Evolutionary conservation across 2,888 invertebrate species (phyloP), one percentile per base, ranked within the genome.

Genomic region (Tanytarsus gracilentus): DNA sequence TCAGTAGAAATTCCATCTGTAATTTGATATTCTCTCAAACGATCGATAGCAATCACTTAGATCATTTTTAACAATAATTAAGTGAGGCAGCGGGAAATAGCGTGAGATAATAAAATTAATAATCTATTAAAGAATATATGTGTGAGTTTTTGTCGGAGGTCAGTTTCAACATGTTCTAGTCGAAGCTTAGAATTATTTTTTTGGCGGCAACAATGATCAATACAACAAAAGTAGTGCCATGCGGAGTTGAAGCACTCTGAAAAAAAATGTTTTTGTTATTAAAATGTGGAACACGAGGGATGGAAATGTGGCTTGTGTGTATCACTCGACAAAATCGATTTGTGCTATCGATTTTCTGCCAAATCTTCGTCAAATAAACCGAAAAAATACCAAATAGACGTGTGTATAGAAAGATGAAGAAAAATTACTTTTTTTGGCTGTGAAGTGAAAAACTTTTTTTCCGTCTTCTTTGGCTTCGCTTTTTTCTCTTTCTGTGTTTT

Each of bases 311-410:
- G 6, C 9, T 30, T 11, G 8, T 49, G 26, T 33, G 33, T 56
- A 40, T 14, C 26, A 26, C 33, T 9, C 14, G 8, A n/a, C 33
- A 33, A 16, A 16, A 56, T 56, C 55, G 55, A 56, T 56, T 56
- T 36, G 9, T 27, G 53, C 4, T 25, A 56, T 56, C 55, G 55
- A 56, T 56, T 56, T 56, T 56, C 55, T 56, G 55, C 55, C 55
- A 56, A 56, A 56, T 56, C 55, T 56, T 40, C 55, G 40, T 56
- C 55, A 56, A 40, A 29, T 29, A 33, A 56, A 21, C 36, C 39
- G 44, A 8, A 44, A 39, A 40, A 56, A 56, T 56, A 26, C 55
- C 40, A 44, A 44, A 44, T 44, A 44, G 44, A 44, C 44, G 44
- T 44, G 18, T 11, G 16, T 16, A n/a, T 21, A 21, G 55, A 39